Evolutionary conservation across 2,113 vertebrate species (phyloP).

Genomic region (Strigops habroptila): DNA sequence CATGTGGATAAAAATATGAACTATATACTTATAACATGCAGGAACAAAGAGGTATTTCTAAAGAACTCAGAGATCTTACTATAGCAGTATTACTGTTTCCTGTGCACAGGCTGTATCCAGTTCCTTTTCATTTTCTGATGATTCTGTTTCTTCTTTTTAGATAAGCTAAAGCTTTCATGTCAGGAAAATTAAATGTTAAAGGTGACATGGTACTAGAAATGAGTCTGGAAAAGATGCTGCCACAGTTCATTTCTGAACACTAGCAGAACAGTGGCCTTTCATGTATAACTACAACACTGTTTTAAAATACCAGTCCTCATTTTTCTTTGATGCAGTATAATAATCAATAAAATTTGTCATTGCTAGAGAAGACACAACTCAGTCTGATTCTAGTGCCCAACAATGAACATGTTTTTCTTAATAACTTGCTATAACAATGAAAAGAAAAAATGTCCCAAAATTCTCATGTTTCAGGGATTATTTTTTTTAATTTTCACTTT

Average conservation of each 20-base stretch:
- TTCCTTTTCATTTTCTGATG: not conserved
- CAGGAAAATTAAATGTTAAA: slow-evolving; percentile 81
- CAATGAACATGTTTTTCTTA: rapidly evolving
- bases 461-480: not conserved
- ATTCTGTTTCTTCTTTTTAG: slow-evolving; percentile 54
- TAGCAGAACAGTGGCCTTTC: not conserved
- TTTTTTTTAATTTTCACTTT: not conserved
- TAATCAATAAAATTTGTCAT: not conserved
- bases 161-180: slow-evolving; percentile 85
- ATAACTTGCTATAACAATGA: not conserved
- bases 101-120: not conserved
- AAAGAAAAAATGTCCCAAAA: not conserved
- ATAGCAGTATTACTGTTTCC: not conserved
- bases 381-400: not conserved
- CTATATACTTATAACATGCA: not conserved
- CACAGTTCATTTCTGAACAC: slow-evolving; percentile 64
- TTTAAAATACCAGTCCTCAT: slow-evolving; percentile 1
- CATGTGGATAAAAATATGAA: rapidly evolving
- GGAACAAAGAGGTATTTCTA: not conserved
- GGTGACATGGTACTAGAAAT: slow-evolving; percentile 80
- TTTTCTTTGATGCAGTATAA: not conserved
- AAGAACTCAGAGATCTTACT: not conserved
- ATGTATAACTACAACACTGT: not conserved
- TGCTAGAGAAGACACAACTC: not conserved
- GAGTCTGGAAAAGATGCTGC: slow-evolving; percentile 84